Evolutionary conservation across 2,797 vertebrate species (phyloP), one percentile per base, ranked within the genome.

Genomic region (Graptemys geographica): DNA sequence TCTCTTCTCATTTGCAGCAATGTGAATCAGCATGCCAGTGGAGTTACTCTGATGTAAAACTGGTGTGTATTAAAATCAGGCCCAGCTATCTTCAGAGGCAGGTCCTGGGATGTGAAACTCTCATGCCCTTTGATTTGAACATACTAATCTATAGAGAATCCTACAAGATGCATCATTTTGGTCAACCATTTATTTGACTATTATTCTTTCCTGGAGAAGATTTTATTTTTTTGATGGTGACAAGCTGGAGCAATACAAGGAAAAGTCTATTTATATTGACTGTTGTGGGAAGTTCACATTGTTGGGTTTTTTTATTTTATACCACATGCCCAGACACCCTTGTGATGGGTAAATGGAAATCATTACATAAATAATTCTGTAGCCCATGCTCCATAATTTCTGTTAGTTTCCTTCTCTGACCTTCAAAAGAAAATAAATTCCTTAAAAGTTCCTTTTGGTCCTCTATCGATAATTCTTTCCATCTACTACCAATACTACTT

Each of bases 401-500:
- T 93, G 87, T 25, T 94, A 94, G 82, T 86, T 96, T 94, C 94
- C 92, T 87, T 94, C 94, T 96, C 86, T 96, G 87, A 84, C 82
- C 83, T 84, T 96, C 90, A 84, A 92, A 96, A 90, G 89, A 82
- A 82, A 59, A 86, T 94, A 44, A 90, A 95, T 97, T 97, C 96
- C 93, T 96, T 84, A 81, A 88, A 95, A 96, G 84, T 95, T 97
- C 89, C 87, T 97, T 91, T 95, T 95, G 76, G 84, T 88, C 11
- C 91, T 83, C 95, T 94, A 2, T 78, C 52, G 69, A 8, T 94
- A 92, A 86, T 88, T 94, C 84, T 95, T 80, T 55, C 79, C 90
- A 21, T 92, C 56, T 92, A 28, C 31, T 95, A 6, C 91, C 88
- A 87, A 56, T 91, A 2, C 31, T 79, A 53, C 55, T 52, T 19